A percentile compares a stretch with the other conserved stretches of the same genome.
Conservation (phyloP, 2,888 invertebrate species). For the Platynereis dumerilii region DNA sequence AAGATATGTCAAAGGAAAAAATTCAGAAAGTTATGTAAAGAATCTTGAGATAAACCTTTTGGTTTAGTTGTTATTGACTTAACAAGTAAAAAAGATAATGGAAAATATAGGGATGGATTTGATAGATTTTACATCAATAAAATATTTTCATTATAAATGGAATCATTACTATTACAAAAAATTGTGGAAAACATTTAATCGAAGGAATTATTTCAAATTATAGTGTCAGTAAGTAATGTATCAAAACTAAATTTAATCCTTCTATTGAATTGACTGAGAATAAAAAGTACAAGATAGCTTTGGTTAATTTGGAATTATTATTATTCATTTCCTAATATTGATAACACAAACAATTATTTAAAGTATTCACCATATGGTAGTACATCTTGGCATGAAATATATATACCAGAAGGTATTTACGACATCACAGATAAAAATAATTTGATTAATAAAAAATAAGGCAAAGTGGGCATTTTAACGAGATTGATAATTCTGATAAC, state of each 20-base stretch:
- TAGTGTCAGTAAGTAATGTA: not conserved
- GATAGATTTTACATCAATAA: constrained; percentile 3
- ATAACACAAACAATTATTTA: no score
- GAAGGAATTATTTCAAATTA: no score
- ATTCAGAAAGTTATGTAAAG: constrained; percentile 1
- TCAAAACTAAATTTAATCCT: constrained; percentile 8
- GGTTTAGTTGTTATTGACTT: constrained; percentile 11
- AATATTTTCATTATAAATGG: no score
- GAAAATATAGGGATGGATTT: constrained; percentile 9
- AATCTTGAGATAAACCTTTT: not conserved
- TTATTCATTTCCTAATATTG: constrained; percentile 1
- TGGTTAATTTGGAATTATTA: not conserved
- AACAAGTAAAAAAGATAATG: not conserved
- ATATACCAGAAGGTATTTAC: no score
- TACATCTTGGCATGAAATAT: no score
- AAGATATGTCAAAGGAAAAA: not conserved
- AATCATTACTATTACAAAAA: no score
- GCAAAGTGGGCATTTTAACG: no score
- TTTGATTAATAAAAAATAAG: no score
- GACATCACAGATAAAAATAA: no score
- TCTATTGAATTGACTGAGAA: not conserved
- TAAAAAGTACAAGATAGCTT: not conserved
- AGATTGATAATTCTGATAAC: no score
- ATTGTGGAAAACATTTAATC: no score
- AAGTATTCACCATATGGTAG: no score